These are phyloP conservation scores for Mycalesis mineus DNA, from an alignment of 2,888 invertebrate genomes.

Conservation along the genomic window DNA sequence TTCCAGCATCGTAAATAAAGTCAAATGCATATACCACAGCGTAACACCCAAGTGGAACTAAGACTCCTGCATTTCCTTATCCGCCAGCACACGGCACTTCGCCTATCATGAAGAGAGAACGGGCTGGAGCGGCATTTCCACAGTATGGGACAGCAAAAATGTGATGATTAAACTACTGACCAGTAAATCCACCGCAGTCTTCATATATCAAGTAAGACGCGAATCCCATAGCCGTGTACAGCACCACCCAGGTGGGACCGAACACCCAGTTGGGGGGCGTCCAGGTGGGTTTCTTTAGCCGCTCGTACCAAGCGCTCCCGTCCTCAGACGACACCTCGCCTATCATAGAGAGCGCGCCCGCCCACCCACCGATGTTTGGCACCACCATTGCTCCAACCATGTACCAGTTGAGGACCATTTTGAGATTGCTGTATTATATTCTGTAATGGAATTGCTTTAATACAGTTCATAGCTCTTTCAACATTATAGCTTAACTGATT, in stretches of 20 bases:
- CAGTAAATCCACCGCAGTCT: conserved; percentile 86
- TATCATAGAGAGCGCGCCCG: conserved; percentile 81
- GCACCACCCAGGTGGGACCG: conserved; percentile 87
- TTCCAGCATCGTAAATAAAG: too few relatives aligned
- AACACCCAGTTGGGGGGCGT: conserved; percentile 89
- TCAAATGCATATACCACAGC: too few relatives aligned
- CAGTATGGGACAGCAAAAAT: too few relatives aligned
- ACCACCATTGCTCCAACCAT: conserved; percentile 58
- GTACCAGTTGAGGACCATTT: conserved; percentile 38
- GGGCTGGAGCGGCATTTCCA: too few relatives aligned
- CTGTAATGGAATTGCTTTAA: too few relatives aligned
- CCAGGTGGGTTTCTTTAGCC: conserved; percentile 81
- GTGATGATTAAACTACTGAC: conserved; percentile 42
- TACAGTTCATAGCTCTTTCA: too few relatives aligned
- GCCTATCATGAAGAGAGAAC: too few relatives aligned
- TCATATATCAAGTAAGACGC: conserved; percentile 90
- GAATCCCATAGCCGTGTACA: conserved; percentile 91
- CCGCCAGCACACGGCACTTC: too few relatives aligned
- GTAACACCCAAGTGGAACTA: too few relatives aligned
- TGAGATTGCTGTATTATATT: too few relatives aligned
- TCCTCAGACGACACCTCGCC: conserved; percentile 76
- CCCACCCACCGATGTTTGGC: conserved; percentile 83
- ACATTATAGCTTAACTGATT: too few relatives aligned
- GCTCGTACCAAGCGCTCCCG: conserved; percentile 56
- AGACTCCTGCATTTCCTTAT: too few relatives aligned